Evolutionary conservation across 2,888 invertebrate genomes (phyloP).

Genomic region (Creontiades dilutus): DNA sequence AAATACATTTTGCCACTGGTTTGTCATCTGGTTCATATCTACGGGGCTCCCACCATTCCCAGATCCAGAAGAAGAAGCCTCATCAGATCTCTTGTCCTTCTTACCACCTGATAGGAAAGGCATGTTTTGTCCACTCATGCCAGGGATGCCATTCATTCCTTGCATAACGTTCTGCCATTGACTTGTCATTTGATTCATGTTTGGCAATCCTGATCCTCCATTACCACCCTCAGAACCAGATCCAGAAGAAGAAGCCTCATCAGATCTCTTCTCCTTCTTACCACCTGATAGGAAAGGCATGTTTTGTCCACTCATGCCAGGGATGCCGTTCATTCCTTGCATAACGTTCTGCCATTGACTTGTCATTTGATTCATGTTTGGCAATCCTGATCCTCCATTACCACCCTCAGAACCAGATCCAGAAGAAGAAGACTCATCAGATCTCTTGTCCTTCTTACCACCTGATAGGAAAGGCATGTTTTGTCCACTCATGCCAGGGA

Average conservation of each 20-base stretch:
- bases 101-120: slow-evolving; percentile 27
- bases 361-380: background rate
- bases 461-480: slow-evolving; percentile 48
- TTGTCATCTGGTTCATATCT: slow-evolving; percentile 27
- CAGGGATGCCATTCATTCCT: background rate
- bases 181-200: slow-evolving; percentile 30
- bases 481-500: too few relatives aligned
- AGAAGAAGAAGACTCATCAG: slow-evolving; percentile 12
- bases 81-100: slow-evolving; percentile 46
- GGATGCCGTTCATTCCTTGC: background rate
- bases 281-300: slow-evolving; percentile 52
- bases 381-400: background rate
- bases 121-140: slow-evolving; percentile 47
- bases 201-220: background rate
- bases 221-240: background rate
- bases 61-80: background rate
- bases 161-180: slow-evolving; percentile 48
- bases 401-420: background rate
- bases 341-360: background rate
- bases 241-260: slow-evolving; percentile 13
- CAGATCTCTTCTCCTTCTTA: slow-evolving; percentile 45
- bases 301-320: slow-evolving; percentile 28
- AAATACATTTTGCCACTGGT: background rate
- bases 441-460: slow-evolving; percentile 46
- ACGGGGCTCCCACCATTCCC: slow-evolving; percentile 37